phyloP scores from a whole-genome alignment of 2,113 vertebrate species.

The Epinephelus cyanopodus region DNA sequence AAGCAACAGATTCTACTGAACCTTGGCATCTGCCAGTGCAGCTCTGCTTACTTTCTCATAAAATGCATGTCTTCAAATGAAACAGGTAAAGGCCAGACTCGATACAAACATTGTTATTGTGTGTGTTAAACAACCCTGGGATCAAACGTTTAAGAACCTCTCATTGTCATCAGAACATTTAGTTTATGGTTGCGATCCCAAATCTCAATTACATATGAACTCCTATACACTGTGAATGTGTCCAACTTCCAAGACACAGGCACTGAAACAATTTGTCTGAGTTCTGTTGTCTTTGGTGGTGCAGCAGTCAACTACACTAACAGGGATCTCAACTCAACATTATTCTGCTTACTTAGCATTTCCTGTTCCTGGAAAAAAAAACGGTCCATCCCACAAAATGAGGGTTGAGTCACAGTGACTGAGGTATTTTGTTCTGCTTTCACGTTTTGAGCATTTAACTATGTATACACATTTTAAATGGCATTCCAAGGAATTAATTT shows the following conservation, averaged over 20 bases:
- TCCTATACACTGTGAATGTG: not conserved
- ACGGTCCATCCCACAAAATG: not conserved
- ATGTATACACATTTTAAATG: not conserved
- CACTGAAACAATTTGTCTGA: not conserved
- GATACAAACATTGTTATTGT: too few species aligned
- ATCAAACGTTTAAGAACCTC: not conserved
- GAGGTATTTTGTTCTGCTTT: constrained; percentile 10
- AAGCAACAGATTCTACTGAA: too few species aligned
- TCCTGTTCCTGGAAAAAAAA: constrained; percentile 69
- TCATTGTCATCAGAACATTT: not conserved
- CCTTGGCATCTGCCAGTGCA: too few species aligned
- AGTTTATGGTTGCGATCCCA: not conserved
- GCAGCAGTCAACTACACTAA: not conserved
- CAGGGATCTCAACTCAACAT: constrained; percentile 44
- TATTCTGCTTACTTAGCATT: constrained; percentile 63
- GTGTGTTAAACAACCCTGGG: not conserved
- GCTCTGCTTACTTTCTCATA: not conserved
- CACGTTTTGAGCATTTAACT: not conserved
- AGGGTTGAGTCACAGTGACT: constrained; percentile 21
- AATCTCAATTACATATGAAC: not conserved
- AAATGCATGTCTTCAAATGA: not conserved
- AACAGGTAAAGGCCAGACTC: too few species aligned
- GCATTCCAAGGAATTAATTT: not conserved
- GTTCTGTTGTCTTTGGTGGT: not conserved
- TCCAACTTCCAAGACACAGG: not conserved